These are phyloP conservation scores for Periplaneta americana DNA, from an alignment of 1,140 invertebrate genomes.

Conservation along the genomic window DNA sequence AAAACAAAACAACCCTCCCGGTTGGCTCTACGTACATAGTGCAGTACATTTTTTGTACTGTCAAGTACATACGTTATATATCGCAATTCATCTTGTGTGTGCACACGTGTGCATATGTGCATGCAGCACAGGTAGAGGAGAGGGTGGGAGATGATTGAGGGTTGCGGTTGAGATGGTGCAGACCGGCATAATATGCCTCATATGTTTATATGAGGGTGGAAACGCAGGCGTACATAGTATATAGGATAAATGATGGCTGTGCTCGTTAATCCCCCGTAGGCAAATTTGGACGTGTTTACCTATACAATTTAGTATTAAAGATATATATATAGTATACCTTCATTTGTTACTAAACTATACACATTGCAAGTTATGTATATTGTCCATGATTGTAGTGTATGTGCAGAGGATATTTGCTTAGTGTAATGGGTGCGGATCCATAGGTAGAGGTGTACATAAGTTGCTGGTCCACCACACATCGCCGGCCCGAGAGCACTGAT, in stretches of 20 bases:
- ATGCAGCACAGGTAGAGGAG: neutral
- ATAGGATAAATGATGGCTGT: slow-evolving; percentile 2
- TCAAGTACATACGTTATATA: neutral
- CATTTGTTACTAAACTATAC: slow-evolving; percentile 14
- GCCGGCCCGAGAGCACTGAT: too few species aligned
- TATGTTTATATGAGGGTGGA: neutral
- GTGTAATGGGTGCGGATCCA: slow-evolving; percentile 7
- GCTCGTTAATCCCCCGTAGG: slow-evolving; percentile 2
- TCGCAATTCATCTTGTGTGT: neutral
- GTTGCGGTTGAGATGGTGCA: neutral
- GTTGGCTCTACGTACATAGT: neutral
- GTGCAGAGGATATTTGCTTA: slow-evolving; percentile 1
- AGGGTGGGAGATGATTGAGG: neutral
- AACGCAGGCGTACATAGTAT: neutral
- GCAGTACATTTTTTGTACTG: neutral
- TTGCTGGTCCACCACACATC: neutral
- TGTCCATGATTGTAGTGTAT: neutral
- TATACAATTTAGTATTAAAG: slow-evolving; percentile 16
- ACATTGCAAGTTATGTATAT: neutral
- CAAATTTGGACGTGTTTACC: slow-evolving; percentile 13
- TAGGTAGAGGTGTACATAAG: neutral
- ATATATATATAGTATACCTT: slow-evolving; percentile 7
- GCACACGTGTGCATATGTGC: neutral
- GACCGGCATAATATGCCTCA: neutral
- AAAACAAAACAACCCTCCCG: neutral